phyloP scores from a whole-genome alignment of 2,888 invertebrate genomes.

The Caenorhabditis sulstoni region DNA sequence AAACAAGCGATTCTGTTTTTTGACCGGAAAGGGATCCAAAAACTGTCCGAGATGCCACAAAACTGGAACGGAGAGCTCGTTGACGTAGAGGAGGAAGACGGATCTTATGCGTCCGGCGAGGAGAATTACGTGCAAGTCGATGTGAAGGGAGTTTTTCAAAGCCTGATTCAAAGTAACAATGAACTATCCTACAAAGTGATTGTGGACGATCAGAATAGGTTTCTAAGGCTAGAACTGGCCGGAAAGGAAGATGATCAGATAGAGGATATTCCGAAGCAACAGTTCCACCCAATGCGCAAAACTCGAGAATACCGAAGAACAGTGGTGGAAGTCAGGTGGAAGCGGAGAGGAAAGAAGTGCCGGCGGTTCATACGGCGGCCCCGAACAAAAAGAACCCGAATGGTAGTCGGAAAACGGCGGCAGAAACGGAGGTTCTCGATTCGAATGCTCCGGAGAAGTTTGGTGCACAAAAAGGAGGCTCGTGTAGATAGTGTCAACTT shows the following conservation, averaged over 20 bases:
- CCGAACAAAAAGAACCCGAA: neutral
- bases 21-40: neutral
- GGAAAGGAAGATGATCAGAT: neutral
- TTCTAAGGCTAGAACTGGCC: too few species aligned
- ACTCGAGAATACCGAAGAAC: neutral
- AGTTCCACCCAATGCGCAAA: neutral
- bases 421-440: conserved; percentile 6
- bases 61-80: conserved; percentile 14
- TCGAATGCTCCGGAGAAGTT: neutral
- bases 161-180: too few species aligned
- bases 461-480: conserved; percentile 14
- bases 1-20: neutral
- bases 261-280: neutral
- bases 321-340: neutral
- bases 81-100: neutral
- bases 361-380: conserved; percentile 4
- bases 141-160: too few species aligned
- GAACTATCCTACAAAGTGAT: too few species aligned
- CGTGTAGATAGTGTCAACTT: neutral
- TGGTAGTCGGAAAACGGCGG: conserved; percentile 1
- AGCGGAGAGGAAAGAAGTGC: neutral
- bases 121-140: neutral
- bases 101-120: neutral
- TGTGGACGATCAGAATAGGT: too few species aligned
- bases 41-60: conserved; percentile 11